phyloP scores from a whole-genome alignment of 1,140 invertebrate species.

The Lordiphosa collinella region DNA sequence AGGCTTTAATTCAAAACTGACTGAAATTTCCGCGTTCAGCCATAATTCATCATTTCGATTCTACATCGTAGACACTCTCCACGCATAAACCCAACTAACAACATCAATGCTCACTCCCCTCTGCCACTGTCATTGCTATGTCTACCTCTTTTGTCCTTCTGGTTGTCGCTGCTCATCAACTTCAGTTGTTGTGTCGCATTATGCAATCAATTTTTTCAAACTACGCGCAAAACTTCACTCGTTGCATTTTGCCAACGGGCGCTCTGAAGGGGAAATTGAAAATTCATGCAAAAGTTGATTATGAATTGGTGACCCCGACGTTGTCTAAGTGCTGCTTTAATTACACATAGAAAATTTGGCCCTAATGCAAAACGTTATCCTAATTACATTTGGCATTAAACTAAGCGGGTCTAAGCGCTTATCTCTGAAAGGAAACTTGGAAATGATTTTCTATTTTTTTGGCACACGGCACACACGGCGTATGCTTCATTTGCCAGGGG shows the following conservation, averaged over 20 bases:
- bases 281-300: constrained; percentile 31
- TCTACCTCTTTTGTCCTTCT: background rate
- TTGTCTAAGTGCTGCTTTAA: constrained; percentile 37
- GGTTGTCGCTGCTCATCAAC: constrained; percentile 45
- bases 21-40: too few species aligned
- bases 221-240: background rate
- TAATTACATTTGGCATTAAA: constrained; percentile 15
- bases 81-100: too few species aligned
- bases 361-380: background rate
- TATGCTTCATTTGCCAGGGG: constrained; percentile 36
- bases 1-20: too few species aligned
- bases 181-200: constrained; percentile 55
- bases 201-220: constrained; percentile 62
- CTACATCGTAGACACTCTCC: too few species aligned
- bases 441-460: background rate
- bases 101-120: background rate
- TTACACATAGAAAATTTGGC: constrained; percentile 17
- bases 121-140: background rate
- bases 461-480: constrained; percentile 20
- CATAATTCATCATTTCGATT: too few species aligned
- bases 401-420: background rate
- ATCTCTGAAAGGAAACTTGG: constrained; percentile 2
- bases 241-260: background rate
- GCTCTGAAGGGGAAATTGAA: background rate
- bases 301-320: constrained; percentile 19